Evolutionary conservation across 2,113 vertebrate genomes (phyloP).

Genomic region (Hemicordylus capensis): DNA sequence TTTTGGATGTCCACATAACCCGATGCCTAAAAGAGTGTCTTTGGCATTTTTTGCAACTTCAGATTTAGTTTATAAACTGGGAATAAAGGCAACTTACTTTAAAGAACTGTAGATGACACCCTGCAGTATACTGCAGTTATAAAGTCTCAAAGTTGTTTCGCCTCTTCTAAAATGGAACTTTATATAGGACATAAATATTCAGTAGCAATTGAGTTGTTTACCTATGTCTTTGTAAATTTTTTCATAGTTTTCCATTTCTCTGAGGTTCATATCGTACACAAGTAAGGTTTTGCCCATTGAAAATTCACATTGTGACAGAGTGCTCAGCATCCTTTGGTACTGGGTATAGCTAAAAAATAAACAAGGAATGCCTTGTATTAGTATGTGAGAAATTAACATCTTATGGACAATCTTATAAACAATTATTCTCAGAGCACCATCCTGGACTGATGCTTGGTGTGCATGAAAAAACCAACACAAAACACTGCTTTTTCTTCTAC

Average conservation of each 20-base stretch:
- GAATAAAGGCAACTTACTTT: neutral
- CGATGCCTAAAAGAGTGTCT: neutral
- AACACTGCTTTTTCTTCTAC: neutral
- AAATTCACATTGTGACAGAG: constrained; percentile 94
- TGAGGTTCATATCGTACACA: constrained; percentile 97
- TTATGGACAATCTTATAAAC: neutral
- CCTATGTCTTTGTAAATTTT: constrained; percentile 95
- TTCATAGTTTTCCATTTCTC: constrained; percentile 99
- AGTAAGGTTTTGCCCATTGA: constrained; percentile 98
- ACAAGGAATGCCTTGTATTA: constrained; percentile 12
- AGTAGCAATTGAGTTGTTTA: constrained; percentile 64
- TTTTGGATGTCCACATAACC: neutral
- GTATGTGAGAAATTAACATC: neutral
- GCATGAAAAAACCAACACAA: neutral
- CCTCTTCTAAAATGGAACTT: neutral
- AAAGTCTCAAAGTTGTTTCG: neutral
- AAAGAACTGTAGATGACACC: neutral
- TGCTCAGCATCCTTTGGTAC: constrained; percentile 95
- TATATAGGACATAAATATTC: neutral
- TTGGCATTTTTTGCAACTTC: neutral
- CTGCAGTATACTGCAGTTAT: neutral
- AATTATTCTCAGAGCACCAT: neutral
- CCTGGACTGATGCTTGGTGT: neutral
- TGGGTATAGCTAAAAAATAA: constrained; percentile 85
- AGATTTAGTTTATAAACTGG: neutral